These are phyloP conservation scores for Hirtodrosophila histrioides DNA, from an alignment of 2,888 invertebrate genomes.

Conservation along the genomic window DNA sequence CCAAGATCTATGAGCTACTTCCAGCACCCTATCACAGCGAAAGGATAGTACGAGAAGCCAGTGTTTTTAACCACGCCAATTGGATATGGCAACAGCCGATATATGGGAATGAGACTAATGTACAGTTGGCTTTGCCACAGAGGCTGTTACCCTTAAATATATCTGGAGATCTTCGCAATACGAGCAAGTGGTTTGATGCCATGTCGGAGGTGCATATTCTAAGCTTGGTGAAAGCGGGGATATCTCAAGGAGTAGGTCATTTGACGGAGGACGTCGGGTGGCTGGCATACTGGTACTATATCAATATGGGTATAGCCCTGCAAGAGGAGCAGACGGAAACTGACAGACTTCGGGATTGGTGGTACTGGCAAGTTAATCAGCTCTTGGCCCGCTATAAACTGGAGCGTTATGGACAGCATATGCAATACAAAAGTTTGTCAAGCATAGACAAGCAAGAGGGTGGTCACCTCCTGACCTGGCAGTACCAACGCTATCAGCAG, in stretches of 20 bases:
- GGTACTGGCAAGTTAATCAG: conserved; percentile 87
- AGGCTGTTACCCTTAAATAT: conserved; percentile 31
- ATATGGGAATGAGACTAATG: neutral
- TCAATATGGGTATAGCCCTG: conserved; percentile 82
- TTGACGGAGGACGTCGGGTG: conserved; percentile 89
- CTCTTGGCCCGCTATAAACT: conserved; percentile 89
- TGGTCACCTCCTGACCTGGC: conserved; percentile 41
- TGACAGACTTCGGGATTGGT: conserved; percentile 86
- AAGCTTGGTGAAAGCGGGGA: conserved; percentile 9
- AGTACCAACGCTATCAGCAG: conserved; percentile 85
- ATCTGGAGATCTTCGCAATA: conserved; percentile 36
- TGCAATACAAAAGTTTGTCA: conserved; percentile 14
- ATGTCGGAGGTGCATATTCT: conserved; percentile 58
- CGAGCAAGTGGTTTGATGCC: conserved; percentile 48
- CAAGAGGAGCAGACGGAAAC: conserved; percentile 24
- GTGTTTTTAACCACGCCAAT: conserved; percentile 83
- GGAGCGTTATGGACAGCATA: conserved; percentile 87
- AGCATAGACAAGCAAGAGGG: no score
- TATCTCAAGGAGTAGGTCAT: conserved; percentile 70
- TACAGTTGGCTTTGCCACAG: conserved; percentile 26
- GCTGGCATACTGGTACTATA: conserved; percentile 84
- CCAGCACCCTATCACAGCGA: conserved; percentile 90
- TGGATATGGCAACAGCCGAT: conserved; percentile 36
- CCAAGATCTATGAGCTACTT: conserved; percentile 90
- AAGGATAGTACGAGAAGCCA: conserved; percentile 87